phyloP scores from a whole-genome alignment of 2,113 vertebrate genomes.

The Phaethornis superciliosus region DNA sequence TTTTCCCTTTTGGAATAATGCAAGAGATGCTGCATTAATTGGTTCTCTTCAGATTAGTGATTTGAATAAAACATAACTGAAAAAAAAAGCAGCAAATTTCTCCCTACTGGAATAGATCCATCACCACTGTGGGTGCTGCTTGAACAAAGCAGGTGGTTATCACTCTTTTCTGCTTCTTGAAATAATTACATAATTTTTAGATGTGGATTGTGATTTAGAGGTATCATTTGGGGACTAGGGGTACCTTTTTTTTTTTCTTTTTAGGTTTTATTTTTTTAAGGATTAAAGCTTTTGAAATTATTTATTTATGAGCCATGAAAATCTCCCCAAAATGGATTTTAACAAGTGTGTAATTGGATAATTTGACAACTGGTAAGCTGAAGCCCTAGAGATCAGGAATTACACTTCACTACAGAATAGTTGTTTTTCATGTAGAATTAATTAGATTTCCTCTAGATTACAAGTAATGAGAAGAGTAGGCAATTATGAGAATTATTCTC shows the following conservation, averaged over 20 bases:
- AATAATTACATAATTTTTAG: background rate
- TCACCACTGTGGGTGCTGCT: background rate
- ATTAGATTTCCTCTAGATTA: constrained; percentile 67
- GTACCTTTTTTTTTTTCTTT: background rate
- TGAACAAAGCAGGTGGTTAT: background rate
- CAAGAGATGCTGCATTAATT: constrained; percentile 18
- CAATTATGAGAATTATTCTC: constrained; percentile 56
- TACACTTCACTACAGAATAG: constrained; percentile 36
- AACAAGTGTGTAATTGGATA: constrained; percentile 53
- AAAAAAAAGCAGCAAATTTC: background rate
- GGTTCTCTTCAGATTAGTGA: constrained; percentile 23
- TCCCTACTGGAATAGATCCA: background rate
- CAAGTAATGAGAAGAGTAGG: constrained; percentile 15
- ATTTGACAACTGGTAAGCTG: constrained; percentile 49
- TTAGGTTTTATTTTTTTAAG: background rate
- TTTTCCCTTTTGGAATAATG: background rate
- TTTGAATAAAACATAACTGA: background rate
- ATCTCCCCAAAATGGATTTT: constrained; percentile 54
- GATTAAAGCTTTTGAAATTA: constrained; percentile 30
- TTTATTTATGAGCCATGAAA: constrained; percentile 55
- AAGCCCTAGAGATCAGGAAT: constrained; percentile 50
- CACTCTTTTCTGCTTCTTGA: background rate
- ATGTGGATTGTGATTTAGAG: background rate
- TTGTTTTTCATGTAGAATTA: constrained; percentile 56
- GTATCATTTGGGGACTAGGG: background rate